Evolutionary conservation across 2,797 vertebrate species (phyloP).

Genomic region (Protonibea diacanthus): DNA sequence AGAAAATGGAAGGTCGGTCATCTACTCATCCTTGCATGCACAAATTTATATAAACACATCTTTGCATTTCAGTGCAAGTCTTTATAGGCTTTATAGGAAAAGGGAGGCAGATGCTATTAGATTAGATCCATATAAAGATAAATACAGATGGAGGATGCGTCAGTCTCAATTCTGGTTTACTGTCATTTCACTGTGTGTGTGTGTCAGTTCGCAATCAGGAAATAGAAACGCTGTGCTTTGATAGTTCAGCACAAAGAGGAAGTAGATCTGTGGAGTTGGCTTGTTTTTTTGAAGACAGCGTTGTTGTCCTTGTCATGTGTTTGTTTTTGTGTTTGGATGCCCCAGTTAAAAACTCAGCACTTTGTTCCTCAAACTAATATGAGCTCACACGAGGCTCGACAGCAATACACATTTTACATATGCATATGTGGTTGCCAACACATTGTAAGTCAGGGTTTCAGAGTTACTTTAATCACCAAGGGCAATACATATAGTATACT

Average conservation of each 20-base stretch:
- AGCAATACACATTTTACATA: conserved; percentile 49
- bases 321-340: conserved; percentile 63
- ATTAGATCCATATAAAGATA: conserved; percentile 35
- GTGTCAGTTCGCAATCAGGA: not conserved
- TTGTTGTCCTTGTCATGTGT: conserved; percentile 61
- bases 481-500: conserved; percentile 5
- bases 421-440: conserved; percentile 48
- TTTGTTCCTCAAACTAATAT: conserved; percentile 67
- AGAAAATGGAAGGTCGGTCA: conserved; percentile 20
- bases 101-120: conserved; percentile 28
- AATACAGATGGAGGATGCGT: conserved; percentile 34
- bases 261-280: conserved; percentile 49
- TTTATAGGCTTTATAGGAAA: conserved; percentile 6
- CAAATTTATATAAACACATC: not conserved
- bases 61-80: not conserved
- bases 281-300: conserved; percentile 42
- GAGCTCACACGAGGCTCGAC: conserved; percentile 39
- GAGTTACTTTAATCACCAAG: conserved; percentile 39
- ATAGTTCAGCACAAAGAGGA: conserved; percentile 60
- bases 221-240: conserved; percentile 45
- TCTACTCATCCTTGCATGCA: not conserved
- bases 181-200: conserved; percentile 1
- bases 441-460: conserved; percentile 41
- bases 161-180: conserved; percentile 35
- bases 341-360: conserved; percentile 67